Evolutionary conservation across 2,113 vertebrate species (phyloP).

Genomic region (Castor canadensis): DNA sequence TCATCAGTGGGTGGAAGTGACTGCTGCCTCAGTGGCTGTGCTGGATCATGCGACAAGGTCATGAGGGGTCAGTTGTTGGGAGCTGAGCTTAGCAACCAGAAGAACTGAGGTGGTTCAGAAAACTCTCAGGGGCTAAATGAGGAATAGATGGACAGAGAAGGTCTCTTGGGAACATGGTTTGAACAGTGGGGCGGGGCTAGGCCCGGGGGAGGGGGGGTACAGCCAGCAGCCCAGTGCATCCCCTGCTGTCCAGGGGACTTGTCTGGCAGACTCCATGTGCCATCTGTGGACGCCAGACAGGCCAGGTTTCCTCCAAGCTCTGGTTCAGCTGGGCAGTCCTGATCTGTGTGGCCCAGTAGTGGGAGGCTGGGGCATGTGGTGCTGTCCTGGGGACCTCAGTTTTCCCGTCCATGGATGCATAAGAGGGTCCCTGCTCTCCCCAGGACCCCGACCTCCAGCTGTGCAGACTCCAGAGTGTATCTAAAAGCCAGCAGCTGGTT

Average conservation of each 20-base stretch:
- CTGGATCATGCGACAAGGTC: background rate
- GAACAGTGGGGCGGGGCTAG: background rate
- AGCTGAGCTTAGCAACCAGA: background rate
- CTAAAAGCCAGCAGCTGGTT: background rate
- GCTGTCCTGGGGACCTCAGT: background rate
- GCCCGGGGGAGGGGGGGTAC: accelerated
- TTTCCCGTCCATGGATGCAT: background rate
- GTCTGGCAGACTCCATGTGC: background rate
- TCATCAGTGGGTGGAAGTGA: background rate
- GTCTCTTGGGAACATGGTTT: accelerated
- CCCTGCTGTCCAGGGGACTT: background rate
- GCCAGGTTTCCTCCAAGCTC: accelerated
- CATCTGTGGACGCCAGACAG: accelerated
- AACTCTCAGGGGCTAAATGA: background rate
- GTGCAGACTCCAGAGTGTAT: accelerated
- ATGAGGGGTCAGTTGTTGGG: accelerated
- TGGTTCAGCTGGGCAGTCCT: no score
- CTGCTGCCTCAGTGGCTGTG: no score
- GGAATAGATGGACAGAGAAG: background rate
- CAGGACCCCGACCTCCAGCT: background rate
- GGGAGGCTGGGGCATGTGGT: accelerated
- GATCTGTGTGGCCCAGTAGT: background rate
- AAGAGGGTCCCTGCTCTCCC: background rate
- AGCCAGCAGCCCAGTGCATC: accelerated
- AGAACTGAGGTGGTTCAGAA: background rate